These are phyloP conservation scores for Stigmatopora nigra DNA, from an alignment of 2,113 vertebrate species.

Conservation along the genomic window DNA sequence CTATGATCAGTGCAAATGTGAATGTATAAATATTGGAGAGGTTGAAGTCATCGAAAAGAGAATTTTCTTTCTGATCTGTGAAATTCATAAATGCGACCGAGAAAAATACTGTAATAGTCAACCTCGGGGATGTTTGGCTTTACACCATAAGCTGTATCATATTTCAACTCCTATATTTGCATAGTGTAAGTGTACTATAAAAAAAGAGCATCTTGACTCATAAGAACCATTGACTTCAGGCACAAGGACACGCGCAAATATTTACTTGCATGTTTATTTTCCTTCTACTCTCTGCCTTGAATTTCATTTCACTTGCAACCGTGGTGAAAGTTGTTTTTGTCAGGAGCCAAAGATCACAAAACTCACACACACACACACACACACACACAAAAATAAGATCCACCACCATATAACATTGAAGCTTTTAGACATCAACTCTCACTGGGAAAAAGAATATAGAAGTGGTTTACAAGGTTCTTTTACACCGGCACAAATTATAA, in stretches of 20 bases:
- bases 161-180: not conserved
- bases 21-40: too few species aligned
- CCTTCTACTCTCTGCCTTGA: not conserved
- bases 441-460: not conserved
- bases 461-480: not conserved
- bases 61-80: too few species aligned
- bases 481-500: not conserved
- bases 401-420: not conserved
- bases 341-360: not conserved
- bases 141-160: not conserved
- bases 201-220: not conserved
- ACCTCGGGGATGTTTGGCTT: not conserved
- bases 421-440: not conserved
- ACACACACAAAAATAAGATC: not conserved
- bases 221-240: not conserved
- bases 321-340: not conserved
- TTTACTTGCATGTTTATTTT: not conserved
- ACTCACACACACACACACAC: not conserved
- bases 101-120: too few species aligned
- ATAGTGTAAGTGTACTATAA: not conserved
- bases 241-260: constrained; percentile 8
- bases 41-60: too few species aligned
- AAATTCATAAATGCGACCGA: too few species aligned
- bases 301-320: not conserved
- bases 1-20: too few species aligned